Evolutionary conservation across 2,113 vertebrate species (phyloP).

Genomic region (Orientallactaga bullata): DNA sequence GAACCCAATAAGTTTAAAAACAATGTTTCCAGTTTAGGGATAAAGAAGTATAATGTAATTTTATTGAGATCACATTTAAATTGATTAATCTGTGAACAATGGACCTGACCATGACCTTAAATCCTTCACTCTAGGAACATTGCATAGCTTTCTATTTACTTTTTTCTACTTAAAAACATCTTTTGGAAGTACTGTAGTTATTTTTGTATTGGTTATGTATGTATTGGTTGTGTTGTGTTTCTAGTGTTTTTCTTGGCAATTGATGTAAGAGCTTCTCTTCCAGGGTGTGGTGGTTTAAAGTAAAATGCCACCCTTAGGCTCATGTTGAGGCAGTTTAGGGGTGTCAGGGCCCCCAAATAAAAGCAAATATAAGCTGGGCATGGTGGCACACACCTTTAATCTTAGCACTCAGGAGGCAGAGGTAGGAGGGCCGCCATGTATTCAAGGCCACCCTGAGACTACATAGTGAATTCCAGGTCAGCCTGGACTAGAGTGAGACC

Average conservation of each 20-base stretch:
- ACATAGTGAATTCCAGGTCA: too few relatives aligned
- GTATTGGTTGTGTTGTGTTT: neutral
- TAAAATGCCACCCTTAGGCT: too few relatives aligned
- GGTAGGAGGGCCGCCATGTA: too few relatives aligned
- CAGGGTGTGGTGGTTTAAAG: too few relatives aligned
- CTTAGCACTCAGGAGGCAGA: too few relatives aligned
- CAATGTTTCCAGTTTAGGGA: neutral
- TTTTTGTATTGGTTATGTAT: neutral
- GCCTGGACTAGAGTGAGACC: too few relatives aligned
- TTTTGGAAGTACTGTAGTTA: neutral
- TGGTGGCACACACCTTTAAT: too few relatives aligned
- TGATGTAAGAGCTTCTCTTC: too few relatives aligned
- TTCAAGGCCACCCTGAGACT: too few relatives aligned
- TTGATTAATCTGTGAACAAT: neutral
- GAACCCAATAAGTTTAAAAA: constrained; percentile 24
- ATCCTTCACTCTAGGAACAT: neutral
- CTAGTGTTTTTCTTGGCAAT: neutral
- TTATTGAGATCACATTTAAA: neutral
- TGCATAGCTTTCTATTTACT: neutral
- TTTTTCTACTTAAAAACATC: neutral
- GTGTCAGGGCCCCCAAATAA: too few relatives aligned
- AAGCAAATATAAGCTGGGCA: too few relatives aligned
- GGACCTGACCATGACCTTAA: neutral
- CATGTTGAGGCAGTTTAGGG: too few relatives aligned
- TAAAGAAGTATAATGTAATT: neutral